Evolutionary conservation across 2,888 invertebrate species (phyloP), one percentile per base, ranked within the genome.

Genomic region (Selenia dentaria): DNA sequence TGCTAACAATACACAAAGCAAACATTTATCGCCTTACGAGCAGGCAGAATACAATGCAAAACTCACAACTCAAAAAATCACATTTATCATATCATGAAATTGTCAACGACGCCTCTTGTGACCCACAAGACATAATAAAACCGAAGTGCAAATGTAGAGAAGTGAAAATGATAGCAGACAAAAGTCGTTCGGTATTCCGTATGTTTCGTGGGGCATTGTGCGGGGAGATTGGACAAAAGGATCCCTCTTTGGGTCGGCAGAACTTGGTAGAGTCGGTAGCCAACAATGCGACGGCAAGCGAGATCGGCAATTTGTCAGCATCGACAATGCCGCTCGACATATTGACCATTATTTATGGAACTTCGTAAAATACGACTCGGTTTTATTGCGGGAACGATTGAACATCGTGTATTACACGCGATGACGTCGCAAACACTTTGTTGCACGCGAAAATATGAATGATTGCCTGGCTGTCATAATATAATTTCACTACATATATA

Each of bases 281-380:
- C 67, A 74, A 88, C 89, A 87, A 88, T 82, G 78, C 74, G 75
- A 80, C 83, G 79, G 85, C 80, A 70, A 77, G 80, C 80, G 79
- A 80, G 80, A 77, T 70, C 68, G 70, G 83, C 81, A 89, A 90
- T 90, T 90, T 90, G 90, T 90, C 90, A 89, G 77, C 66, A 75
- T 87, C 87, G 86, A 90, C 90, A 89, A 90, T 83, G 63, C 82
- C 65, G 74, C 70, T 65, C 84, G 89, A 85, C 86, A 83, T 86
- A 89, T 88, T 88, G 89, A 83, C 86, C 88, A 89, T 88, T 89
- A 90, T 90, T 89, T 90, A 90, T 89, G 83, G 78, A 75, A 74
- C 75, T 78, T 70, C 74, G 83, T 85, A 80, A 84, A 83, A 83
- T 80, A 77, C 79, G 73, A 66, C 63, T 73, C 59, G 74, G 77